phyloP scores from a whole-genome alignment of 2,113 vertebrate genomes.

The Panurus biarmicus region DNA sequence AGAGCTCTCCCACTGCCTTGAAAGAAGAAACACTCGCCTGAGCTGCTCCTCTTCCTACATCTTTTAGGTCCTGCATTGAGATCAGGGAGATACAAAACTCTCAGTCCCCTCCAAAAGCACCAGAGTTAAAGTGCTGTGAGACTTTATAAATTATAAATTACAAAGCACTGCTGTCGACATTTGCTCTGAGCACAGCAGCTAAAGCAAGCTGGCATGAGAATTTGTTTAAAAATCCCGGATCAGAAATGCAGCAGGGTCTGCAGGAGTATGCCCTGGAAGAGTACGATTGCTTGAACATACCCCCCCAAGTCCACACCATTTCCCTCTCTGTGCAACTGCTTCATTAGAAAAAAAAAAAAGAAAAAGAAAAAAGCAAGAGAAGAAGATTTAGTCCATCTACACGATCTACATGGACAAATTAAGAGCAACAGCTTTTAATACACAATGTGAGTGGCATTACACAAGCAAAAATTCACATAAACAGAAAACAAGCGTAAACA shows the following conservation, averaged over 20 bases:
- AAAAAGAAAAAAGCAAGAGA: rapidly evolving
- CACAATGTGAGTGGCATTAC: not conserved
- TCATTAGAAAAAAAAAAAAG: not conserved
- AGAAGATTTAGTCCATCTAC: not conserved
- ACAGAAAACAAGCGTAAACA: conserved; percentile 43
- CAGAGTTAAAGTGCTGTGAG: not conserved
- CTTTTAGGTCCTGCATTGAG: not conserved
- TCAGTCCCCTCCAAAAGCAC: not conserved
- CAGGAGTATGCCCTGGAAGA: not conserved
- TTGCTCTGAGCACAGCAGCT: not conserved
- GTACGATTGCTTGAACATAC: rapidly evolving
- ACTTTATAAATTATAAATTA: not conserved
- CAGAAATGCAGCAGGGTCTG: not conserved
- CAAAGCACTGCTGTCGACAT: not conserved
- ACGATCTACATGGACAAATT: not conserved
- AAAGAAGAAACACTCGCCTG: not conserved
- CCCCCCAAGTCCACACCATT: not conserved
- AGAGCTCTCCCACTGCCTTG: not conserved
- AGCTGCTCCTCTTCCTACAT: not conserved
- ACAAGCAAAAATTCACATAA: not conserved
- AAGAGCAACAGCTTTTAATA: not conserved
- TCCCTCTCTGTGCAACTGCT: not conserved
- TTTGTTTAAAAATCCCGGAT: not conserved
- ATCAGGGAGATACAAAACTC: not conserved
- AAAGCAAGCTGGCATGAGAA: not conserved